Evolutionary conservation across 2,888 invertebrate genomes (phyloP).

Genomic region (Rhagium mordax): DNA sequence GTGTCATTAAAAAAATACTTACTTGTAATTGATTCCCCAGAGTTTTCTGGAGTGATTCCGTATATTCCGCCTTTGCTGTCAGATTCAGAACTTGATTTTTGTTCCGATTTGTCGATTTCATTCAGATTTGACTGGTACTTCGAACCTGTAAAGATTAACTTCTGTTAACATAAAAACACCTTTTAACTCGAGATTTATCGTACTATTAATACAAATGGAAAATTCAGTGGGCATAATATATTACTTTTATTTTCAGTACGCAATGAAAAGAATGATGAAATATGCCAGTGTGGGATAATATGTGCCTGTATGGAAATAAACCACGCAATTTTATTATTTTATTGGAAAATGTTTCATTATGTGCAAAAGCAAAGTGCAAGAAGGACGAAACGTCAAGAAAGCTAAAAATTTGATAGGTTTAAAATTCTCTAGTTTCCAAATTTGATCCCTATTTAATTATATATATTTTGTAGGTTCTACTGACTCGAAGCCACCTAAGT

Average conservation of each 20-base stretch:
- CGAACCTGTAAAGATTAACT: constrained; percentile 74
- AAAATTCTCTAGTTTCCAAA: too few relatives aligned
- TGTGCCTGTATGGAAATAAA: neutral
- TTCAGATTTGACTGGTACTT: constrained; percentile 83
- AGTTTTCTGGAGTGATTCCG: constrained; percentile 48
- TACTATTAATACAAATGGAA: constrained; percentile 21
- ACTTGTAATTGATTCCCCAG: constrained; percentile 39
- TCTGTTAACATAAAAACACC: constrained; percentile 16
- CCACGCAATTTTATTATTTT: too few relatives aligned
- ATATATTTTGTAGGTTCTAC: too few relatives aligned
- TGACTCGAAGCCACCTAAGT: too few relatives aligned
- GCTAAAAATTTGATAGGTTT: too few relatives aligned
- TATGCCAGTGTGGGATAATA: neutral
- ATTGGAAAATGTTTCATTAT: too few relatives aligned
- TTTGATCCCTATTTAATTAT: too few relatives aligned
- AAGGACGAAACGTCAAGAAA: too few relatives aligned
- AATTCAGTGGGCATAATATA: neutral
- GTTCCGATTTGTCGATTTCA: constrained; percentile 86
- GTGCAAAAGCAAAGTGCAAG: too few relatives aligned
- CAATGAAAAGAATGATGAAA: neutral
- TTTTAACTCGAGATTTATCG: neutral
- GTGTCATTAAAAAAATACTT: constrained; percentile 40
- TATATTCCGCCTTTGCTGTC: constrained; percentile 71
- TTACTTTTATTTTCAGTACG: neutral
- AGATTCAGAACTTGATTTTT: constrained; percentile 75